These are phyloP conservation scores for Euura saliciscinereae DNA, from an alignment of 1,140 invertebrate species.

Conservation along the genomic window DNA sequence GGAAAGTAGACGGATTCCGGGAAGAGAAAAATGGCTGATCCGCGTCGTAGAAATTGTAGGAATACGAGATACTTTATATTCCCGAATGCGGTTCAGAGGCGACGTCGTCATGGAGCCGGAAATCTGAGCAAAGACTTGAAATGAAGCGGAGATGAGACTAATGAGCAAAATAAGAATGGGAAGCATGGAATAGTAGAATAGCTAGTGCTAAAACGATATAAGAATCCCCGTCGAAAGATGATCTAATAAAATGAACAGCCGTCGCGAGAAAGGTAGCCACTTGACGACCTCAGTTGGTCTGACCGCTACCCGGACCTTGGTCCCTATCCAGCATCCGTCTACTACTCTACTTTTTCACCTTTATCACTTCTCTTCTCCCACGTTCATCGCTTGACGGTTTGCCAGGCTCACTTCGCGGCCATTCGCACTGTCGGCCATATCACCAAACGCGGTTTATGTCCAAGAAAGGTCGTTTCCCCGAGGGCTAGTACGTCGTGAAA, in stretches of 20 bases:
- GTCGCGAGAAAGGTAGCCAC: constrained; percentile 31
- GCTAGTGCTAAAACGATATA: constrained; percentile 47
- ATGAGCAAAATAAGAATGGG: background rate
- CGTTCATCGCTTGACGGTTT: constrained; percentile 29
- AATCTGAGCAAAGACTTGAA: background rate
- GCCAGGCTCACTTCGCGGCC: background rate
- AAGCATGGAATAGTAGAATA: constrained; percentile 27
- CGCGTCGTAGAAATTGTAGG: no score
- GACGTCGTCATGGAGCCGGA: background rate
- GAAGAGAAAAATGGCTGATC: background rate
- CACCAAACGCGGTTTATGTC: background rate
- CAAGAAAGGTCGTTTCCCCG: background rate
- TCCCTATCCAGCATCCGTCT: background rate
- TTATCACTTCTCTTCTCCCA: constrained; percentile 33
- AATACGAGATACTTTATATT: background rate
- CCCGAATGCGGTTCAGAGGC: background rate
- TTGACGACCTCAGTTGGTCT: constrained; percentile 39
- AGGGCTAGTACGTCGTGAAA: background rate
- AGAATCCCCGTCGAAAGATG: constrained; percentile 47
- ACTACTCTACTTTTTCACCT: constrained; percentile 25
- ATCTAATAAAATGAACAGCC: constrained; percentile 49
- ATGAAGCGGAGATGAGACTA: background rate
- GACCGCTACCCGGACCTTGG: background rate
- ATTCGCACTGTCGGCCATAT: background rate
- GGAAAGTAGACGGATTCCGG: background rate